Conservation (phyloP, 1,140 invertebrate species). For the Idris sp. region DNA sequence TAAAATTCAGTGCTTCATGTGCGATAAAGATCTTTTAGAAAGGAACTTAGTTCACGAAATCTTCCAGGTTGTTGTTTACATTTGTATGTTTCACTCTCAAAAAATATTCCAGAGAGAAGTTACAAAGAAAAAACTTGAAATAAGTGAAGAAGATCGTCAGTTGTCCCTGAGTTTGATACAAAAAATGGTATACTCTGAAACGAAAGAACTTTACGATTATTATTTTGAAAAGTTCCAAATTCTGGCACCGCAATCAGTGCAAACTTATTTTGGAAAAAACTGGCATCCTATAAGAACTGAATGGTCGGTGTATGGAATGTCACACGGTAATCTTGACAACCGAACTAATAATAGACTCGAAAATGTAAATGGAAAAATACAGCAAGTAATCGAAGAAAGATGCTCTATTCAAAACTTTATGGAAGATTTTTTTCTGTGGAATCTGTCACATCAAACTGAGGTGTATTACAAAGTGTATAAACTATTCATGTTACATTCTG, state of each 20-base stretch:
- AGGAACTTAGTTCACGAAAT: constrained; percentile 23
- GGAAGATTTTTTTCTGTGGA: constrained; percentile 1
- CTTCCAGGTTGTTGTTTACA: constrained; percentile 2
- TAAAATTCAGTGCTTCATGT: constrained; percentile 22
- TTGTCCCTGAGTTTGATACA: not conserved
- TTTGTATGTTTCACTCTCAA: constrained; percentile 20
- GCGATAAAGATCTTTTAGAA: constrained; percentile 33
- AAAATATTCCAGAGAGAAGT: constrained; percentile 19
- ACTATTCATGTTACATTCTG: not conserved
- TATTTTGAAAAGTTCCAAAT: not conserved
- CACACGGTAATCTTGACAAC: constrained; percentile 6
- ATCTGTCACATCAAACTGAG: constrained; percentile 1
- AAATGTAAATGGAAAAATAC: constrained; percentile 7
- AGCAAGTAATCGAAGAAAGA: constrained; percentile 3
- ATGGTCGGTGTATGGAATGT: constrained; percentile 12
- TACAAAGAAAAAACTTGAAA: constrained; percentile 1
- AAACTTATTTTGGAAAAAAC: constrained; percentile 9
- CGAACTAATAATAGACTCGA: constrained; percentile 12
- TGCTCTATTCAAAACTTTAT: constrained; percentile 3
- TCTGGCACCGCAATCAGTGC: not conserved
- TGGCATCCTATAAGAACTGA: constrained; percentile 10
- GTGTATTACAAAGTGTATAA: not conserved
- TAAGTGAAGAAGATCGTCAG: not conserved
- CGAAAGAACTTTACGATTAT: not conserved
- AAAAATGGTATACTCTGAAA: not conserved